A percentile compares a stretch with the other conserved stretches of the same genome.
These are phyloP conservation scores for Tor tambroides DNA, from an alignment of 2,113 vertebrate genomes.

Conservation along the genomic window DNA sequence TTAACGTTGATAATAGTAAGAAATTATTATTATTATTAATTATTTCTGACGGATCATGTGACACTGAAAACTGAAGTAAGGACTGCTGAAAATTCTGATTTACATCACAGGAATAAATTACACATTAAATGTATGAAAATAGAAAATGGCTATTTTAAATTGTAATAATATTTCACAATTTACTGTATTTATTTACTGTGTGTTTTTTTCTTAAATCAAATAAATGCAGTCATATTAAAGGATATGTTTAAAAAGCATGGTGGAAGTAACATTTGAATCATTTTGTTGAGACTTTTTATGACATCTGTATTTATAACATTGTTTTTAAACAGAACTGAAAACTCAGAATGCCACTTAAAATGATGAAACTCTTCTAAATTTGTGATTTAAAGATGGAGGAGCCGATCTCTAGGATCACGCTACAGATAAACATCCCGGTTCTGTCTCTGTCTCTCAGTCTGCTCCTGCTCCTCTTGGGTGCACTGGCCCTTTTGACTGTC, in stretches of 20 bases:
- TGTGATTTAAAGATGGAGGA: conserved; percentile 69
- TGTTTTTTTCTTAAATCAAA: no score
- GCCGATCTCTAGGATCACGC: conserved; percentile 64
- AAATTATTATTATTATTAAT: no score
- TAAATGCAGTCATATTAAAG: no score
- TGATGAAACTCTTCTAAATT: not conserved
- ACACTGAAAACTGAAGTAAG: no score
- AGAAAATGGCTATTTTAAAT: no score
- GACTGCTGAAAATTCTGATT: no score
- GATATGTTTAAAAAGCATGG: not conserved
- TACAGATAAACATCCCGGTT: conserved; percentile 74
- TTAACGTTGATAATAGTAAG: no score
- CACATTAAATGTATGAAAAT: no score
- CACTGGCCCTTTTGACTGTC: conserved; percentile 68
- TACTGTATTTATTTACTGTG: no score
- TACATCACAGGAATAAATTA: no score
- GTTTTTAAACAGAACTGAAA: not conserved
- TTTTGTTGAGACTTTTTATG: not conserved
- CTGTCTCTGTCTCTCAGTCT: conserved; percentile 72
- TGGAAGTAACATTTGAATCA: not conserved
- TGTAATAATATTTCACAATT: no score
- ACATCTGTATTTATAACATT: not conserved
- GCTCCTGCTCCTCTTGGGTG: conserved; percentile 62
- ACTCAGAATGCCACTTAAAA: not conserved
- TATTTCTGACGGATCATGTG: no score